Evolutionary conservation across 2,113 vertebrate genomes (phyloP).

Genomic region (Oreochromis niloticus): DNA sequence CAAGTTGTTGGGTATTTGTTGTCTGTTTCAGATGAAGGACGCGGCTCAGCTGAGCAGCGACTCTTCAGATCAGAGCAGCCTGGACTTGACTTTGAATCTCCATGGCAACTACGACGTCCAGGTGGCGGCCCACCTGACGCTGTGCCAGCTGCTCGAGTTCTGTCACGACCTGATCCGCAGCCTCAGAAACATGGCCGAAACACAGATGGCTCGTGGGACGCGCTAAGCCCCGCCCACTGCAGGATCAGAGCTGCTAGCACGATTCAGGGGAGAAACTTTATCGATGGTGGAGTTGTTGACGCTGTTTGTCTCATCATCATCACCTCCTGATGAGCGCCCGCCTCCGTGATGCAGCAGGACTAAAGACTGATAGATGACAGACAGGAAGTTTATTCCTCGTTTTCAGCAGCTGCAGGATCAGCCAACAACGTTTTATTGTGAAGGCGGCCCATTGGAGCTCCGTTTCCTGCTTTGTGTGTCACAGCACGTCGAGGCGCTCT

Average conservation of each 20-base stretch:
- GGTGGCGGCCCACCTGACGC: constrained; percentile 50
- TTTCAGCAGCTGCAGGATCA: neutral
- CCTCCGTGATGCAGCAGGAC: fast-evolving
- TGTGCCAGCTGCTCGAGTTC: constrained; percentile 62
- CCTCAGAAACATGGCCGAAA: constrained; percentile 37
- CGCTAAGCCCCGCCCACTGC: neutral
- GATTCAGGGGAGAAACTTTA: neutral
- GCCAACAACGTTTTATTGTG: neutral
- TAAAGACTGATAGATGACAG: neutral
- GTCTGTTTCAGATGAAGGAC: constrained; percentile 48
- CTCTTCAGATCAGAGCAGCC: neutral
- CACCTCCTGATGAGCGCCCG: neutral
- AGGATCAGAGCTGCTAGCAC: neutral
- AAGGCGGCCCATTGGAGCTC: neutral
- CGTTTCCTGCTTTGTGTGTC: neutral
- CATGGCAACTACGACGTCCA: constrained; percentile 41
- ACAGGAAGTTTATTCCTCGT: neutral
- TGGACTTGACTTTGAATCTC: constrained; percentile 21
- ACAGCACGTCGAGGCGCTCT: neutral
- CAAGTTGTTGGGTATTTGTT: neutral
- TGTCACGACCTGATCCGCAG: constrained; percentile 59
- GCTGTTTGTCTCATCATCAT: neutral
- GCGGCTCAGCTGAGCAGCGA: neutral
- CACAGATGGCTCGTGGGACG: neutral
- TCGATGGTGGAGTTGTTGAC: neutral